These are phyloP conservation scores for Parotocinclus haroldoi DNA, from an alignment of 2,797 vertebrate species.

Conservation along the genomic window DNA sequence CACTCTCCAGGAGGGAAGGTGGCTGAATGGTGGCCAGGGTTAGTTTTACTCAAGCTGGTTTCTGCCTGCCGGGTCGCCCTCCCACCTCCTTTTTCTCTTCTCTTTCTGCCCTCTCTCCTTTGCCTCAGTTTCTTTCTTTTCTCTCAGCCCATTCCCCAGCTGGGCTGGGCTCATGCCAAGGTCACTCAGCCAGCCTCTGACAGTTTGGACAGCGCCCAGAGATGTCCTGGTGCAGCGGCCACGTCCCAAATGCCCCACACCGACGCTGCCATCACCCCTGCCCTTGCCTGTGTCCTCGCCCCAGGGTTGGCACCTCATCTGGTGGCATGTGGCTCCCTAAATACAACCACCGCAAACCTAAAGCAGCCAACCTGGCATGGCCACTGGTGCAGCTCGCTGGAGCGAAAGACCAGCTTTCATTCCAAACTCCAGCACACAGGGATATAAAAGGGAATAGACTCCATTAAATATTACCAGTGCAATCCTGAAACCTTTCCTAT, in stretches of 20 bases:
- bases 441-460: no score
- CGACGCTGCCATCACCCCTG: constrained; percentile 45
- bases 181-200: constrained; percentile 61
- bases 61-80: constrained; percentile 44
- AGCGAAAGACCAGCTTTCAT: constrained; percentile 9
- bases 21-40: constrained; percentile 12
- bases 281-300: constrained; percentile 47
- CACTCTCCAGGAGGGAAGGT: background rate
- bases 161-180: constrained; percentile 61
- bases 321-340: constrained; percentile 53
- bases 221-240: constrained; percentile 48
- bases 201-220: constrained; percentile 64
- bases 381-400: constrained; percentile 13
- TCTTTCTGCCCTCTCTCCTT: constrained; percentile 28
- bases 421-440: background rate
- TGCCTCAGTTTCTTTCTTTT: constrained; percentile 30
- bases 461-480: no score
- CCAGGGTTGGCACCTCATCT: constrained; percentile 50
- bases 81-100: constrained; percentile 19
- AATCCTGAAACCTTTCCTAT: no score
- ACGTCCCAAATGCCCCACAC: constrained; percentile 36
- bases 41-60: constrained; percentile 43
- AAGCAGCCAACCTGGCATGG: constrained; percentile 29
- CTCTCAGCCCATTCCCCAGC: constrained; percentile 53
- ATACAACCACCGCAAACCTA: constrained; percentile 31